Evolutionary conservation across 1,140 invertebrate species (phyloP).

Genomic region (Phthorimaea operculella): DNA sequence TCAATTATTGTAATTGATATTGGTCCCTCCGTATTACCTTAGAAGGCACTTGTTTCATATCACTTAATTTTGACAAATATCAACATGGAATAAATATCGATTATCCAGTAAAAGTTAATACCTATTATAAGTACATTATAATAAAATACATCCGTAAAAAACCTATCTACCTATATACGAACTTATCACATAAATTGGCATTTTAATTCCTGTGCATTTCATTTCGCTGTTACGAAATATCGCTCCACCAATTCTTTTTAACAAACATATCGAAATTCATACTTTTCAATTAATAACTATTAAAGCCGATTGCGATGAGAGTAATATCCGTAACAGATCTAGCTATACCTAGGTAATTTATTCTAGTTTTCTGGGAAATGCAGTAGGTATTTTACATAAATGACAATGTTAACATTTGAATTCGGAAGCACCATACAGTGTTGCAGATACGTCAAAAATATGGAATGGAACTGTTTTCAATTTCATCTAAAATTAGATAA

Average conservation of each 20-base stretch:
- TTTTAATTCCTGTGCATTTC: background rate
- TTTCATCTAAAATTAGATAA: background rate
- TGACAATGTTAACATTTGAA: background rate
- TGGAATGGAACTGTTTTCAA: background rate
- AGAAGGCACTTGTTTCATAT: slow-evolving; percentile 30
- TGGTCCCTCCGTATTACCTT: slow-evolving; percentile 40
- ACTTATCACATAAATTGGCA: background rate
- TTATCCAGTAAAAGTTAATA: slow-evolving; percentile 22
- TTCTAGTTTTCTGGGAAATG: too few species aligned
- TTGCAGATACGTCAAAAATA: too few species aligned
- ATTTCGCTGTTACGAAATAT: too few species aligned
- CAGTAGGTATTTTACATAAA: background rate
- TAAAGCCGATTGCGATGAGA: background rate
- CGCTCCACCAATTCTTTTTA: background rate
- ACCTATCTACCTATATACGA: background rate
- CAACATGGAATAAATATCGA: slow-evolving; percentile 31
- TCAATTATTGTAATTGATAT: slow-evolving; percentile 40
- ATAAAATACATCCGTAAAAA: too few species aligned
- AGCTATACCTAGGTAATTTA: background rate
- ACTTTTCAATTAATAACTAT: background rate
- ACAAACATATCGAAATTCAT: too few species aligned
- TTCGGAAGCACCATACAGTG: background rate
- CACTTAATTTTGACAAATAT: slow-evolving; percentile 23
- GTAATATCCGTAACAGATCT: background rate
- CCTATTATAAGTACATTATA: slow-evolving; percentile 42